Evolutionary conservation across 2,797 vertebrate species (phyloP).

Genomic region (Cuniculus paca): DNA sequence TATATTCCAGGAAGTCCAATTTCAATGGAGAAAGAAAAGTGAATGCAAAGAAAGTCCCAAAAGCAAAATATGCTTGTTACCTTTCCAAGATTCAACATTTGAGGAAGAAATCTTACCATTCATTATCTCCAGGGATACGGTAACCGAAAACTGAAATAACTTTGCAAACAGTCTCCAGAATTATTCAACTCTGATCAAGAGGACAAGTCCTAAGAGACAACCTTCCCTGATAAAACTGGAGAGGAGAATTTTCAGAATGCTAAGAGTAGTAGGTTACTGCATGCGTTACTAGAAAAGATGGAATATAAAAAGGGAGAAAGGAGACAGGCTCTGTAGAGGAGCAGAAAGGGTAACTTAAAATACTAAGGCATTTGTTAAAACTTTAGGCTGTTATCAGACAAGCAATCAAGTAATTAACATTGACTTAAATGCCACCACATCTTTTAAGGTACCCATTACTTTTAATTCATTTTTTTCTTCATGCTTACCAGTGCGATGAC

Average conservation of each 20-base stretch:
- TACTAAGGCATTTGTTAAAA: constrained; percentile 28
- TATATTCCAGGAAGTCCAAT: constrained; percentile 60
- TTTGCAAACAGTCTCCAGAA: constrained; percentile 73
- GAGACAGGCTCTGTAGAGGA: not conserved
- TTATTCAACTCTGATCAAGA: constrained; percentile 73
- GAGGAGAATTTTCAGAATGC: constrained; percentile 67
- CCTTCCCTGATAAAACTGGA: constrained; percentile 49
- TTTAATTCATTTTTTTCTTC: constrained; percentile 29
- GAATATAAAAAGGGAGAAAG: constrained; percentile 60
- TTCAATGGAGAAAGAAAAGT: constrained; percentile 65
- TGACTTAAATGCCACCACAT: constrained; percentile 55
- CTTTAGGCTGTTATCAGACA: constrained; percentile 13
- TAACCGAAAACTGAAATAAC: constrained; percentile 74
- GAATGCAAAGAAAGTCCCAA: constrained; percentile 61
- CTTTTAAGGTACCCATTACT: constrained; percentile 18
- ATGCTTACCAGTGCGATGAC: not conserved
- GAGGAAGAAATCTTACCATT: constrained; percentile 71
- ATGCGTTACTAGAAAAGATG: constrained; percentile 34
- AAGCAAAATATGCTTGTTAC: constrained; percentile 69
- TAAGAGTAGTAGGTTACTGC: constrained; percentile 64
- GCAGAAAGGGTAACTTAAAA: constrained; percentile 36
- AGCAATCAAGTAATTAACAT: constrained; percentile 41
- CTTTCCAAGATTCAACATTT: constrained; percentile 61
- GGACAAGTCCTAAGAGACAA: constrained; percentile 56
- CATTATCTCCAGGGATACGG: constrained; percentile 70